Evolutionary conservation across 2,888 invertebrate species (phyloP).

Genomic region (Terebella lapidaria): DNA sequence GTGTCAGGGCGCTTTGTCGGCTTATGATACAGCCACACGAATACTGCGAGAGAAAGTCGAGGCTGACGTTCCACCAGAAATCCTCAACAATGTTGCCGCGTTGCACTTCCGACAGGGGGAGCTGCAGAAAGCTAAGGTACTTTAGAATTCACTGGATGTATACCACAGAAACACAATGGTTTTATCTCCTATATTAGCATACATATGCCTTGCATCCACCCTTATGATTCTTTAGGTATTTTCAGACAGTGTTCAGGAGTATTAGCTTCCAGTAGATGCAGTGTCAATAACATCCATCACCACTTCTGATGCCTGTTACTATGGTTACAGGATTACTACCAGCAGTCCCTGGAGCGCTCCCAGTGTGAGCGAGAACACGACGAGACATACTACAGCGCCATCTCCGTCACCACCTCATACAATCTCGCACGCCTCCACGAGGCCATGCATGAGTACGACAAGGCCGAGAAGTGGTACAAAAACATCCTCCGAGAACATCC

Average conservation of each 20-base stretch:
- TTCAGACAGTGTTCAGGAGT: too few species aligned
- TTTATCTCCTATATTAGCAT: too few species aligned
- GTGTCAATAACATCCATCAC: too few species aligned
- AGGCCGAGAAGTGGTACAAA: constrained; percentile 93
- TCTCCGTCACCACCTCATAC: constrained; percentile 92
- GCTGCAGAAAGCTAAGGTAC: constrained; percentile 75
- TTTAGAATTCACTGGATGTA: too few species aligned
- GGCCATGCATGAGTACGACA: constrained; percentile 83
- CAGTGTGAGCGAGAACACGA: constrained; percentile 70
- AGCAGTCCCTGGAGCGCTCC: constrained; percentile 79
- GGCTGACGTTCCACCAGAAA: constrained; percentile 93
- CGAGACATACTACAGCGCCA: constrained; percentile 90
- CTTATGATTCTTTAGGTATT: too few species aligned
- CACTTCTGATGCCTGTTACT: too few species aligned
- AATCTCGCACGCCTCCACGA: constrained; percentile 92
- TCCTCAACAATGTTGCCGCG: constrained; percentile 94
- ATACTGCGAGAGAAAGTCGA: constrained; percentile 88
- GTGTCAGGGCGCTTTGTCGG: constrained; percentile 73
- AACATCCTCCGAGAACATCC: constrained; percentile 95
- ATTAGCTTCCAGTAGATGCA: too few species aligned
- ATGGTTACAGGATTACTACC: constrained; percentile 61
- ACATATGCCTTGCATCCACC: too few species aligned
- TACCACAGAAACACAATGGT: too few species aligned
- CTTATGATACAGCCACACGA: constrained; percentile 88
- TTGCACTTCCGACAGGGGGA: constrained; percentile 80